These are phyloP conservation scores for Ochotona curzoniae DNA, from an alignment of 2,113 vertebrate species.

Conservation along the genomic window DNA sequence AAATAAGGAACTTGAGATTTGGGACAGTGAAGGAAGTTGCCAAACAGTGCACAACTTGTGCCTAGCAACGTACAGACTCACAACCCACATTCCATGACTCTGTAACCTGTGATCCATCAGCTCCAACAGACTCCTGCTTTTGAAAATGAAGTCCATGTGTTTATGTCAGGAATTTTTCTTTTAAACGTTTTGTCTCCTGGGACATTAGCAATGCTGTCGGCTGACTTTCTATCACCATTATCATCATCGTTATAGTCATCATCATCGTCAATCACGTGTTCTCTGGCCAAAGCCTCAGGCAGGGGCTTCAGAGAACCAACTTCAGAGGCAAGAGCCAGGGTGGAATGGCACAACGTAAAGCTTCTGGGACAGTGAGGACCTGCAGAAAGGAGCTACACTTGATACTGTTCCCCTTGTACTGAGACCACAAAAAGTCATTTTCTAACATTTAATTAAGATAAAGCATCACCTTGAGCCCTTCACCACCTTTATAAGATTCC, in stretches of 20 bases:
- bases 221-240: background rate
- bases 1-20: background rate
- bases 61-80: background rate
- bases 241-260: background rate
- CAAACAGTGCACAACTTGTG: background rate
- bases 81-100: background rate
- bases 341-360: background rate
- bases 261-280: background rate
- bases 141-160: conserved; percentile 27
- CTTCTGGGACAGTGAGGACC: conserved; percentile 10
- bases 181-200: background rate
- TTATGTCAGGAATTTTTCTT: background rate
- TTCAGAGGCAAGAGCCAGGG: background rate
- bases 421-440: background rate
- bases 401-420: background rate
- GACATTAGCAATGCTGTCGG: background rate
- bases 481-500: conserved; percentile 44
- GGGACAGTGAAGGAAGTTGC: background rate
- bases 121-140: background rate
- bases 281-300: background rate
- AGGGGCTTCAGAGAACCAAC: background rate
- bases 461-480: conserved; percentile 56
- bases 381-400: background rate
- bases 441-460: conserved; percentile 49
- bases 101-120: background rate